Conservation (phyloP, 1,140 invertebrate genomes). For the Neocloeon triangulifer region DNA sequence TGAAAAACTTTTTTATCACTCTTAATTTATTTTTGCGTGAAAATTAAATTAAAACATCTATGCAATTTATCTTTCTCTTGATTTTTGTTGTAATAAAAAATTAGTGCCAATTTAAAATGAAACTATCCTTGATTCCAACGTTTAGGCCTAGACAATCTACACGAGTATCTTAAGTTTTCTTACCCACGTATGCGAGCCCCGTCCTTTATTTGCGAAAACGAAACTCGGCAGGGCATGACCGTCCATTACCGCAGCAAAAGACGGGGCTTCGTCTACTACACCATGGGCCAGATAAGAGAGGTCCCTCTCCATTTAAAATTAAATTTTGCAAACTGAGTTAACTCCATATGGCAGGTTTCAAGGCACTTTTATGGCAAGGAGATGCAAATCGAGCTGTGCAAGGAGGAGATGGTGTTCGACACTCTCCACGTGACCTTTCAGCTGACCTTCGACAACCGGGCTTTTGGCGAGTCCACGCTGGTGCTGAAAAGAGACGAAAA, state of each 20-base stretch:
- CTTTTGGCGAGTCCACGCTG: slow-evolving; percentile 54
- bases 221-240: slow-evolving; percentile 63
- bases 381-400: slow-evolving; percentile 70
- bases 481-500: slow-evolving; percentile 67
- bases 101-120: too few relatives aligned
- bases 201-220: slow-evolving; percentile 90
- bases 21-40: too few relatives aligned
- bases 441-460: slow-evolving; percentile 81
- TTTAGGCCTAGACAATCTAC: slow-evolving; percentile 66
- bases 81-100: too few relatives aligned
- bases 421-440: slow-evolving; percentile 87
- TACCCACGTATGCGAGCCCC: slow-evolving; percentile 84
- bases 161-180: slow-evolving; percentile 92
- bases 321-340: too few relatives aligned
- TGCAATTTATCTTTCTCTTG: too few relatives aligned
- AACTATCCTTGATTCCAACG: too few relatives aligned
- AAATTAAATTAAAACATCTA: too few relatives aligned
- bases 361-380: slow-evolving; percentile 82
- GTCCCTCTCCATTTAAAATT: too few relatives aligned
- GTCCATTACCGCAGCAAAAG: slow-evolving; percentile 84
- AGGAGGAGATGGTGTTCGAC: slow-evolving; percentile 65
- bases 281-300: slow-evolving; percentile 88
- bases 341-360: slow-evolving; percentile 51
- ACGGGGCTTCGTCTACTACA: slow-evolving; percentile 83
- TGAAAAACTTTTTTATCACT: too few relatives aligned